Percentiles rank a stretch among this genome's conserved stretches.
Evolutionary conservation across 2,888 invertebrate genomes (phyloP).

Genomic region (Phorcus lineatus): DNA sequence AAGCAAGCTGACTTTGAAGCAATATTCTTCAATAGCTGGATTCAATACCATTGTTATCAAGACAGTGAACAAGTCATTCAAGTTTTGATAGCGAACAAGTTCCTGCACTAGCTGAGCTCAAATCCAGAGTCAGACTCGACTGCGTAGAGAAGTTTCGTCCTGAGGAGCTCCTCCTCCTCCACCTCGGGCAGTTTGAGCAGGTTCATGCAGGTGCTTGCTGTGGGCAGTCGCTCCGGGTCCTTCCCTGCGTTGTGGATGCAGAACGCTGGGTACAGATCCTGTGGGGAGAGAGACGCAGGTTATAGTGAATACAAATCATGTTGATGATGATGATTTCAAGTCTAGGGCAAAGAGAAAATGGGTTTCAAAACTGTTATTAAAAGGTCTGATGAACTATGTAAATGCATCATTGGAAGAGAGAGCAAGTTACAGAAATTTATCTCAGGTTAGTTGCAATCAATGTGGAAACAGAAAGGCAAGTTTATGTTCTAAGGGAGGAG

Average conservation of each 20-base stretch:
- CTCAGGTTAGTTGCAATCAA: background rate
- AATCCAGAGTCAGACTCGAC: conserved; percentile 97
- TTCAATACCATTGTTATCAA: no score
- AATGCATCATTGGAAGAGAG: no score
- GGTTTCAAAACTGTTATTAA: no score
- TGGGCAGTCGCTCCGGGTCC: conserved; percentile 90
- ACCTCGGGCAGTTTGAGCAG: conserved; percentile 96
- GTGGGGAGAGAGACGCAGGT: conserved; percentile 48
- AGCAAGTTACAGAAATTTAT: no score
- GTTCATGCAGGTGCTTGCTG: conserved; percentile 98
- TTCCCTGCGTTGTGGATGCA: conserved; percentile 93
- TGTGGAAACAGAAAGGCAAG: no score
- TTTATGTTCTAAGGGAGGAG: no score
- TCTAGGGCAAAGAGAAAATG: background rate
- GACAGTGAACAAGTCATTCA: no score
- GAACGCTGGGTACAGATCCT: conserved; percentile 96
- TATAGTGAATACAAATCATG: background rate
- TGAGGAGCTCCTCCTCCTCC: conserved; percentile 84
- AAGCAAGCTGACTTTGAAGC: no score
- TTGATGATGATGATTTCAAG: background rate
- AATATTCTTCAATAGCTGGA: no score
- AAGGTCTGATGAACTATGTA: no score
- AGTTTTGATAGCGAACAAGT: no score
- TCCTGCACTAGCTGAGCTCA: conserved; percentile 81
- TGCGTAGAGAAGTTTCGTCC: conserved; percentile 91